Evolutionary conservation across 2,888 invertebrate species (phyloP), one percentile per base, ranked within the genome.

Genomic region (Cheilosia vernalis): DNA sequence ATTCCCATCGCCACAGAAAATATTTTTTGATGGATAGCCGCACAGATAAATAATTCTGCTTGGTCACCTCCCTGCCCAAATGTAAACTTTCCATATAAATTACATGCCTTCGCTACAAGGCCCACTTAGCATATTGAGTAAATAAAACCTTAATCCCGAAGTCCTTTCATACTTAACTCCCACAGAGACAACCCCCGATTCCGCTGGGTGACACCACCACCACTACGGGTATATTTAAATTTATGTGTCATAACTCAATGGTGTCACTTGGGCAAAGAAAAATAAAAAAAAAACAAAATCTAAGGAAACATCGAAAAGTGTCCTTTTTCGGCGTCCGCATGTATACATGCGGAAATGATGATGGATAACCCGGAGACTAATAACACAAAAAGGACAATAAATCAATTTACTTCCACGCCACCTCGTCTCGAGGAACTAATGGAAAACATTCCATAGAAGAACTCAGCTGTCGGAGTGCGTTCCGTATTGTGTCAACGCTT

Each of bases 51-150:
- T 76, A 72, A 70, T 49, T 42, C 60, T 60, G 42, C 9, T 33
- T 49, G 63, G 51, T 42, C 61, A 60, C 55, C 51, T 55, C 19
- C 33, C 56, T 27, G 27, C 33, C 40, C 40, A 19, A 19, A 30
- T 40, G 42, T 27, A 15, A 83, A 78, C 67, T 79, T 83, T 83
- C 69, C 69, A 69, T 63, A 73, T 83, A 79, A 79, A 78, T 83
- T 79, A 69, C 83, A 72, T 64, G 73, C 64, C 73, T 19, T 49
- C 72, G 10, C 40, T 61, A 33, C 49, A 67, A 66, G 33, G 56
- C 67, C 66, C 73, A 78, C 78, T 79, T 67, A 84, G 84, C 61
- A 84, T 74, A 79, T 79, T 74, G 63, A 84, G 79, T 79, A 74
- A 84, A 79, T 84, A 84, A 74, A 79, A 79, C 58, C 69, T 56